Conservation (phyloP, 2,113 vertebrate genomes). For the Alethe castanea region DNA sequence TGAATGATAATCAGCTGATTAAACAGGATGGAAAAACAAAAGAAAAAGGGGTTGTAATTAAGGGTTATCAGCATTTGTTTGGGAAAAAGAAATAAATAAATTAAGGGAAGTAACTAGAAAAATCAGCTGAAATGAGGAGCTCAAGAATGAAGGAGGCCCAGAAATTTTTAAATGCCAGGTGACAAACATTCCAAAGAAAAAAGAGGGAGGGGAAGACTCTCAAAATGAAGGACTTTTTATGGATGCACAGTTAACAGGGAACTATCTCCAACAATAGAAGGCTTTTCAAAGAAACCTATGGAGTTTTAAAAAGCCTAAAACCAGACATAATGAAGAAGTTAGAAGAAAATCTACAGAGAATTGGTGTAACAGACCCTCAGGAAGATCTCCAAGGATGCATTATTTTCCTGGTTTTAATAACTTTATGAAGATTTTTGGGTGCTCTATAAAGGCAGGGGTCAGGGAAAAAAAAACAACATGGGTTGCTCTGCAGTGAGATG, state of each 20-base stretch:
- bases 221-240: neutral
- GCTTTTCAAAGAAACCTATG: rapidly evolving
- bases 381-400: neutral
- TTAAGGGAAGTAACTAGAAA: neutral
- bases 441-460: neutral
- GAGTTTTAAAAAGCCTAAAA: neutral
- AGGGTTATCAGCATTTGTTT: neutral
- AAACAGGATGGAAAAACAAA: conserved; percentile 9
- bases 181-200: neutral
- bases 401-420: neutral
- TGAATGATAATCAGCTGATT: conserved; percentile 40
- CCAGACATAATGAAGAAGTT: neutral
- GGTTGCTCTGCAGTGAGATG: rapidly evolving
- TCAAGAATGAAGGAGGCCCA: neutral
- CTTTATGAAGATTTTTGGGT: neutral
- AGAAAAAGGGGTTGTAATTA: neutral
- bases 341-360: neutral
- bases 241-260: neutral
- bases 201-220: neutral
- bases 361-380: neutral
- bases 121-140: neutral
- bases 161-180: neutral
- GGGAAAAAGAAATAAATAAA: neutral
- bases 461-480: neutral
- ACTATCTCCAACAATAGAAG: neutral